phyloP scores from a whole-genome alignment of 2,797 vertebrate species.

The Typhlichthys eigenmanni region DNA sequence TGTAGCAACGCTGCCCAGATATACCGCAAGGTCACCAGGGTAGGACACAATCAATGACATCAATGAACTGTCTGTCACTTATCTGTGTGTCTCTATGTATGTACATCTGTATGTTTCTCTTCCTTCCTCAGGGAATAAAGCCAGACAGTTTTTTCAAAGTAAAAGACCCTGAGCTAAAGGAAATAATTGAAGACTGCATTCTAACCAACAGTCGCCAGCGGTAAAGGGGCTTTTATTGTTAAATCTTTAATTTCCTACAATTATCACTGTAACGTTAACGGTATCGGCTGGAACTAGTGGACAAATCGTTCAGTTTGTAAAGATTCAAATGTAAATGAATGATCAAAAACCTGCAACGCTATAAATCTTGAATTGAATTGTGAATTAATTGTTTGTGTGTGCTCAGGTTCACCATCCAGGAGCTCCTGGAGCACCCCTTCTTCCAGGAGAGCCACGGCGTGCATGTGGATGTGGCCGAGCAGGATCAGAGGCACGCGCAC shows the following conservation, averaged over 20 bases:
- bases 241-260: too few species aligned
- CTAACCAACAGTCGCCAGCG: conserved; percentile 83
- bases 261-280: neutral
- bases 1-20: neutral
- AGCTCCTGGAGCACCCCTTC: neutral
- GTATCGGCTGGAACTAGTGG: too few species aligned
- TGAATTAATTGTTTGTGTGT: neutral
- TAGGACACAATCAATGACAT: neutral
- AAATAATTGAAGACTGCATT: conserved; percentile 88
- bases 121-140: conserved; percentile 77
- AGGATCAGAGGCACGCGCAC: neutral
- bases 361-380: too few species aligned
- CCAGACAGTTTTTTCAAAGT: conserved; percentile 87
- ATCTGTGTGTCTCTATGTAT: neutral
- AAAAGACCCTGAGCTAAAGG: conserved; percentile 85
- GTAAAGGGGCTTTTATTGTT: conserved; percentile 44
- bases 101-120: neutral
- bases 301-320: too few species aligned
- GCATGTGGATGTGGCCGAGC: neutral
- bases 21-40: neutral
- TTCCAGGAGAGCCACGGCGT: neutral
- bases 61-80: too few species aligned
- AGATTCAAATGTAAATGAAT: too few species aligned
- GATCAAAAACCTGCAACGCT: too few species aligned
- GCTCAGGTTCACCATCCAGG: neutral